These are phyloP conservation scores for Latrodectus hesperus DNA, from an alignment of 2,888 invertebrate genomes.

Conservation along the genomic window DNA sequence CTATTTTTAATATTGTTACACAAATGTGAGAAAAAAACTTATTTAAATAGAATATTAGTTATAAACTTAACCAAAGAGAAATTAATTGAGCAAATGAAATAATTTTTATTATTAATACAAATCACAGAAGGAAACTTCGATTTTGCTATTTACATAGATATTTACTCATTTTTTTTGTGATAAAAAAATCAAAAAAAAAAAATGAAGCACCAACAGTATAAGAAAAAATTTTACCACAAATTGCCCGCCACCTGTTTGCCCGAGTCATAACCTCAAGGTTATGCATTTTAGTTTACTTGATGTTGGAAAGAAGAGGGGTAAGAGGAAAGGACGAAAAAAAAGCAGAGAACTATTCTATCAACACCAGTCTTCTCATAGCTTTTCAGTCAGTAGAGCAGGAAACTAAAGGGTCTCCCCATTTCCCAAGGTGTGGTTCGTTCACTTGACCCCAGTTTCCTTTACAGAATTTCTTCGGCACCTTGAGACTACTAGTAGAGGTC, in stretches of 20 bases:
- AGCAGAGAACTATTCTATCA: background rate
- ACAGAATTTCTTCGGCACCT: constrained; percentile 27
- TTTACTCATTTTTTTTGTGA: no score
- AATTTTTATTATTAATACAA: no score
- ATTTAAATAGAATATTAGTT: no score
- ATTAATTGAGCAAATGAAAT: no score
- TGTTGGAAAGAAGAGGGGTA: background rate
- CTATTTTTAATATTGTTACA: no score
- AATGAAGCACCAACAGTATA: background rate
- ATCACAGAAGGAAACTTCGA: no score
- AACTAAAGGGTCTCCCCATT: constrained; percentile 52
- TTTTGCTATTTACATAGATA: no score
- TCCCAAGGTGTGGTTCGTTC: constrained; percentile 64
- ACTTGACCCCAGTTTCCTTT: constrained; percentile 55
- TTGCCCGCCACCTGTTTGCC: constrained; percentile 54
- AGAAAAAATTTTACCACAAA: constrained; percentile 21
- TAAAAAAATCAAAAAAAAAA: background rate
- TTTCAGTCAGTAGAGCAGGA: constrained; percentile 63
- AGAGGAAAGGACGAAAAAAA: constrained; percentile 12
- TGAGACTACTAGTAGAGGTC: constrained; percentile 43
- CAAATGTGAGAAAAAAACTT: no score
- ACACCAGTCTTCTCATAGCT: constrained; percentile 37
- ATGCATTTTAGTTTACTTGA: constrained; percentile 20
- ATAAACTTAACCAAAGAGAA: no score
- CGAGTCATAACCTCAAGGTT: constrained; percentile 58